Evolutionary conservation across 2,888 invertebrate genomes (phyloP).

Genomic region (Caenorhabditis sp.): DNA sequence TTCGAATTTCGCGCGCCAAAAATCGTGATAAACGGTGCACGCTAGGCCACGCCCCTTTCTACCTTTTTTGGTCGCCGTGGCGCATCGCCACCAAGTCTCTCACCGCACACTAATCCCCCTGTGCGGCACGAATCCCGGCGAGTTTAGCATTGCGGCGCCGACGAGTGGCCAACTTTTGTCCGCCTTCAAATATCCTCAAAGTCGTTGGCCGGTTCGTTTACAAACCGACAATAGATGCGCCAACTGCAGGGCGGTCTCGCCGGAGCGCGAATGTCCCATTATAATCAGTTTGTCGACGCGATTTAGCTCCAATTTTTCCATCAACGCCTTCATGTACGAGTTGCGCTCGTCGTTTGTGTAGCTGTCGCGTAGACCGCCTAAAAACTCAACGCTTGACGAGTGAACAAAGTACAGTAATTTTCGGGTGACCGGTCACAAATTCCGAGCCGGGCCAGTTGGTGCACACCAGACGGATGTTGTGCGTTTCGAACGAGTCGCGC

Average conservation of each 20-base stretch:
- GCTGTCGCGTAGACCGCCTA: conserved; percentile 37
- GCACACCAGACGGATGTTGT: conserved; percentile 42
- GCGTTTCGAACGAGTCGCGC: conserved; percentile 37
- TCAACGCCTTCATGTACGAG: conserved; percentile 38
- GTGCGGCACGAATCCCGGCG: conserved; percentile 46
- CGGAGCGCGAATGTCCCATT: conserved; percentile 52
- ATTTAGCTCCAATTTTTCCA: conserved; percentile 46
- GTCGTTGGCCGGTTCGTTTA: neutral
- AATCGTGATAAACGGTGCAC: too few relatives aligned
- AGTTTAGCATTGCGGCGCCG: conserved; percentile 42
- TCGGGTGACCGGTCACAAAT: conserved; percentile 32
- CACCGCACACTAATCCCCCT: conserved; percentile 35
- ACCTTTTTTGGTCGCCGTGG: neutral
- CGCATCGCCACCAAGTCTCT: neutral
- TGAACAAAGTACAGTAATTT: conserved; percentile 6
- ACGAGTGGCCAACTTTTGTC: conserved; percentile 46
- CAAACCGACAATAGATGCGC: conserved; percentile 37
- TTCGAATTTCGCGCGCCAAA: too few relatives aligned
- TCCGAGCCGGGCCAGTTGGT: conserved; percentile 54
- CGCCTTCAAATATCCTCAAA: conserved; percentile 1
- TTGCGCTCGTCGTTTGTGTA: conserved; percentile 49
- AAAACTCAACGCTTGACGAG: neutral
- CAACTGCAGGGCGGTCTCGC: conserved; percentile 53
- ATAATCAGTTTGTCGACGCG: conserved; percentile 39
- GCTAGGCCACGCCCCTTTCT: too few relatives aligned